Base-by-base conservation (phyloP, 2,797 vertebrate genomes). In the Liparis tanakae region DNA sequence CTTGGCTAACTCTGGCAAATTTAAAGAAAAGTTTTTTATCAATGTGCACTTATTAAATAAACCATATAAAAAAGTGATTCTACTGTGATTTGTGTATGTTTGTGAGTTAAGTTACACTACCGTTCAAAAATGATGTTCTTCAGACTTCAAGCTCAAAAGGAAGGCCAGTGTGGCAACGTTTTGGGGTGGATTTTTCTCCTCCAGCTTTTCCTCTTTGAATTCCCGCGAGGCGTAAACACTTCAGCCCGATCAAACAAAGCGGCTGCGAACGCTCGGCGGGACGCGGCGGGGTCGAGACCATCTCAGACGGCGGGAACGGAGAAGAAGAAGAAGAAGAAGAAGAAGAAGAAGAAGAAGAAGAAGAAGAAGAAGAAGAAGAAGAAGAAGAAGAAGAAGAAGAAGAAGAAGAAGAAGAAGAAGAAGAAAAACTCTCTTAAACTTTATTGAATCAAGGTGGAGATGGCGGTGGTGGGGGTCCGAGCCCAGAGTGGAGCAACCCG, bases 401-500 rank as follows among this genome's bases (percentile, higher is more conserved):
- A 41, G 25, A 30, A 30, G 25, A n/a, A 69, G 55, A 62, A 72
- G 66, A 70, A 69, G 25, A 30, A 30, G 25, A n/a, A 69, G 55
- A 62, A 72, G 66, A 70, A 69, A 67, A 41, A 41, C 61, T 82
- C 81, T 77, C 73, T 59, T 81, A 80, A 76, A 78, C 78, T 78
- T 81, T 74, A 83, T 85, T 85, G 68, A 78, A 83, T 86, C 83
- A 90, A 86, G 87, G 89, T 89, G 85, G 87, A 84, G 86, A 82
- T 0, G 76, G 54, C 68, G 85, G 80, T 80, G 73, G 1, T 63
- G 34, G 79, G 34, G 79, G 67, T 74, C 63, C 55, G 76, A n/a
- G 72, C 67, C 39, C 6, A 46, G 60, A 78, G 82, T 50, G 76
- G 6, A 85, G 5, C 1, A 39, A 51, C 76, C 74, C 55, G 58